phyloP scores from a whole-genome alignment of 2,888 invertebrate genomes.

The Acanthacorydalis orientalis region DNA sequence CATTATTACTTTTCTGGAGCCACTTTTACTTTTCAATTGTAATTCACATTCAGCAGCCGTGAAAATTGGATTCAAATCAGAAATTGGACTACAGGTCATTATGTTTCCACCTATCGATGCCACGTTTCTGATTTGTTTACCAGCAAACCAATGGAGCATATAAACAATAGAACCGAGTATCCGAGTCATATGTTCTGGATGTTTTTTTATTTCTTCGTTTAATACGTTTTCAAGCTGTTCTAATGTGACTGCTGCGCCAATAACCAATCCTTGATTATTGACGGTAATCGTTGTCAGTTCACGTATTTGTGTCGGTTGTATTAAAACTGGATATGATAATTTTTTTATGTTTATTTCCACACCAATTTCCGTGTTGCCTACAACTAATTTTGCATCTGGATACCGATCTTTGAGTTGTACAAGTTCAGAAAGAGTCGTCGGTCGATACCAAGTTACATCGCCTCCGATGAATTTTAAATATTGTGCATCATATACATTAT shows the following conservation, averaged over 20 bases:
- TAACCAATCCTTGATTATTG: constrained; percentile 36
- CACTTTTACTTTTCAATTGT: constrained; percentile 39
- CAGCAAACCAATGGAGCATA: constrained; percentile 91
- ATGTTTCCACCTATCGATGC: constrained; percentile 87
- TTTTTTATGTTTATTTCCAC: constrained; percentile 87
- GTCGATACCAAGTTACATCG: constrained; percentile 60
- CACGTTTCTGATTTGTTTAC: constrained; percentile 86
- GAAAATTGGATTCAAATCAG: constrained; percentile 85
- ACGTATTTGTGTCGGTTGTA: constrained; percentile 50
- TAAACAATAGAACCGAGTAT: constrained; percentile 52
- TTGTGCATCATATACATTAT: constrained; percentile 35
- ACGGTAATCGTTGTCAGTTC: constrained; percentile 47
- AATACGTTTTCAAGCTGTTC: constrained; percentile 53
- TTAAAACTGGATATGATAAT: constrained; percentile 57
- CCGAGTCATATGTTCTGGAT: constrained; percentile 36
- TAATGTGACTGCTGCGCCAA: constrained; percentile 70
- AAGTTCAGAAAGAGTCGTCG: constrained; percentile 47
- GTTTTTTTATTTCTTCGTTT: constrained; percentile 30
- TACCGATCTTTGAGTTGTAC: constrained; percentile 47
- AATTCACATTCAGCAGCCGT: constrained; percentile 57
- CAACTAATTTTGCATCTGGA: constrained; percentile 62
- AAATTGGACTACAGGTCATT: constrained; percentile 90
- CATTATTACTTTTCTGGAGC: constrained; percentile 43
- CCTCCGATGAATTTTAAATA: constrained; percentile 43
- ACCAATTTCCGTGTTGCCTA: constrained; percentile 82